A percentile compares a stretch with the other conserved stretches of the same genome.
phyloP scores from a whole-genome alignment of 2,113 vertebrate genomes.

The Ageneiosus marmoratus region DNA sequence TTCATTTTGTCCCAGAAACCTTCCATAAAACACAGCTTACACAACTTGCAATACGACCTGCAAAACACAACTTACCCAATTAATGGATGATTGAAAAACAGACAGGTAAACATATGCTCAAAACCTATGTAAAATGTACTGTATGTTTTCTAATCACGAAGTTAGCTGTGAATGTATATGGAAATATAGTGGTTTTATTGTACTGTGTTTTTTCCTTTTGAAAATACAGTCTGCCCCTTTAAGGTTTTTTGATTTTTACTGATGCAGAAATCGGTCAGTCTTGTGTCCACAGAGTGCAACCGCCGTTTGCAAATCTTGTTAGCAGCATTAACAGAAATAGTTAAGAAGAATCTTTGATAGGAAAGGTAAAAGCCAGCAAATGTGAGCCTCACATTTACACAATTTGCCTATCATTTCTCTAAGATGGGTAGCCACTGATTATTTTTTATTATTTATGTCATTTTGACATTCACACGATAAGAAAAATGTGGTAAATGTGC shows the following conservation, averaged over 20 bases:
- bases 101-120: not conserved
- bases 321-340: not conserved
- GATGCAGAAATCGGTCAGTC: not conserved
- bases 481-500: constrained; percentile 41
- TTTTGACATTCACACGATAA: constrained; percentile 48
- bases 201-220: not conserved
- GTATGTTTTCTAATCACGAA: not conserved
- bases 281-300: not conserved
- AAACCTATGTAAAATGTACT: not conserved
- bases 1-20: no score
- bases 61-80: not conserved
- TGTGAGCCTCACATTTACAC: constrained; percentile 39
- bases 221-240: not conserved
- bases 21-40: not conserved
- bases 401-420: constrained; percentile 41
- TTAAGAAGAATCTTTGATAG: constrained; percentile 7
- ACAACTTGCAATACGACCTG: not conserved
- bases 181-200: not conserved
- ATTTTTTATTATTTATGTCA: constrained; percentile 36
- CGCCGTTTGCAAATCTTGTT: not conserved
- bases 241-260: not conserved
- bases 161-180: not conserved
- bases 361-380: constrained; percentile 35
- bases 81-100: not conserved
- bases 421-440: constrained; percentile 19